Evolutionary conservation across 2,797 vertebrate genomes (phyloP), one percentile per base, ranked within the genome.

Genomic region (Micropoecilia bifurca): DNA sequence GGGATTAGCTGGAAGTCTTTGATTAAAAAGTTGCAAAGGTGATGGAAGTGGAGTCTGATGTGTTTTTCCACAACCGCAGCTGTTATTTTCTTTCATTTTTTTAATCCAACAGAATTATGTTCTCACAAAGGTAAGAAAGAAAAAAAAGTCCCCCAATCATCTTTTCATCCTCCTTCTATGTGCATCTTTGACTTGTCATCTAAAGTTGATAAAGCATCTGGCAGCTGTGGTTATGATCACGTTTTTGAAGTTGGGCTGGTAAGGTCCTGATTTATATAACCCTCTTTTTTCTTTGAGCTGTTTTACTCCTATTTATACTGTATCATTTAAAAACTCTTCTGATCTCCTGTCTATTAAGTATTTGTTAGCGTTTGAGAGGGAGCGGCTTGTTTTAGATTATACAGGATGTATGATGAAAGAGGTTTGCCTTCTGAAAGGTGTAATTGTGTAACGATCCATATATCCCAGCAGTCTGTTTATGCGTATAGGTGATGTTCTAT

Each of bases 281-380:
- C 13, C 10, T n/a, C 12, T 69, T 69, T n/a, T 13, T 46, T 71
- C 25, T 41, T 68, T 41, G 36, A 68, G 36, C 20, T 46, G 66
- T 71, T 69, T 71, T 16, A 71, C 12, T 28, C 68, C 43, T 71
- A 16, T 46, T 71, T 14, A 9, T 71, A 39, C 10, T 25, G 25
- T 25, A 39, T 68, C 1, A 12, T 25, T 68, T 25, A 4, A 41
- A 68, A 68, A 25, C 63, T 25, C 33, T 5, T 61, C 28, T 33
- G 3, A 10, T 68, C 69, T 63, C 41, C 61, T 76, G 48, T 82
- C 59, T 79, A 22, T 79, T 80, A 59, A 81, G 80, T 83, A 82
- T 82, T 71, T 79, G 20, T 69, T 73, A 5, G 3, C 57, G 57
- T 77, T 20, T 81, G 41, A 68, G 18, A 61, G 33, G 72, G 71